Evolutionary conservation across 2,113 vertebrate species (phyloP).

Genomic region (Tinamus guttatus): DNA sequence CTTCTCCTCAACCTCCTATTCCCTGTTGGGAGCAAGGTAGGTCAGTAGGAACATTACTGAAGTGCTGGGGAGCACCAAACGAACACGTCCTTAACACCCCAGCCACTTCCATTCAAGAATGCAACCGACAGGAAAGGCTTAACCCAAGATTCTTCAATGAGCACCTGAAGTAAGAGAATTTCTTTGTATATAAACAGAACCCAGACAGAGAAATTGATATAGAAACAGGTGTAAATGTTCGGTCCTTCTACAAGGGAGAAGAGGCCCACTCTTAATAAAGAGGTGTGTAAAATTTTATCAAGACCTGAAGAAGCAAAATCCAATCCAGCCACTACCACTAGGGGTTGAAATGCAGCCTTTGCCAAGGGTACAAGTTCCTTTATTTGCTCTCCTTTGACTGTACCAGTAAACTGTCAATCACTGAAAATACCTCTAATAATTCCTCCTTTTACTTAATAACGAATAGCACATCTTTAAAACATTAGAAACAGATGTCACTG

Average conservation of each 20-base stretch:
- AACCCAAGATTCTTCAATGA: not conserved
- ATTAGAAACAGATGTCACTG: slow-evolving; percentile 81
- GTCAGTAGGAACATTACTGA: not conserved
- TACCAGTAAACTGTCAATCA: slow-evolving; percentile 59
- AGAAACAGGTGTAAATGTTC: not conserved
- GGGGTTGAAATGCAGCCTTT: slow-evolving; percentile 44
- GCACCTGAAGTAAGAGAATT: not conserved
- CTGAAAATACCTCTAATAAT: slow-evolving; percentile 67
- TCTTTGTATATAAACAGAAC: not conserved
- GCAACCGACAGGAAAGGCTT: not conserved
- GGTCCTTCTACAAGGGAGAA: not conserved
- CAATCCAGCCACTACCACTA: not conserved
- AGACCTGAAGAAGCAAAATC: slow-evolving; percentile 3
- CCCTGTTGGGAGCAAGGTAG: not conserved
- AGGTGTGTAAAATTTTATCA: not conserved
- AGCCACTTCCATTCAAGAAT: accelerated
- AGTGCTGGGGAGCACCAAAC: not conserved
- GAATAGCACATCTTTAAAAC: slow-evolving; percentile 77
- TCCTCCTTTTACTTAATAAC: slow-evolving; percentile 78
- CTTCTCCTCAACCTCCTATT: not conserved
- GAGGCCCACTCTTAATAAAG: not conserved
- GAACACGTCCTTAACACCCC: not conserved
- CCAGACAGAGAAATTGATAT: not conserved
- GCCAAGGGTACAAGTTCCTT: slow-evolving; percentile 41
- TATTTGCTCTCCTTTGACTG: slow-evolving; percentile 43